These are phyloP conservation scores for Epiperipatus broadwayi DNA, from an alignment of 2,888 invertebrate genomes.

Conservation along the genomic window DNA sequence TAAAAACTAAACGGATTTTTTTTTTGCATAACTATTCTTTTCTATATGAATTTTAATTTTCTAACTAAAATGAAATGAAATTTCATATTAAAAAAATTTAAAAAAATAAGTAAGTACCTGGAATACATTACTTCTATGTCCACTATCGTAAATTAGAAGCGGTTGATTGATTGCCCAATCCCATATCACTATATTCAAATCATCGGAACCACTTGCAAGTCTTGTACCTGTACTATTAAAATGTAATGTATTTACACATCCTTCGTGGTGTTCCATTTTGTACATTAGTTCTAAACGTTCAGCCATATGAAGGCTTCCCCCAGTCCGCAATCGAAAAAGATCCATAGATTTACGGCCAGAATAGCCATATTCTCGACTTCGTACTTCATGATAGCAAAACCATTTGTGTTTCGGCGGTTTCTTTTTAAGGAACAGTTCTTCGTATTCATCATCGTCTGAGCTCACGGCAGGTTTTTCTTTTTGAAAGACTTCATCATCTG, in stretches of 20 bases:
- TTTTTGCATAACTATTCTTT: neutral
- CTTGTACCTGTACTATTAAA: conserved; percentile 61
- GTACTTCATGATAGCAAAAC: conserved; percentile 43
- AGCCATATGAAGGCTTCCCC: conserved; percentile 59
- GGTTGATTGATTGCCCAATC: conserved; percentile 59
- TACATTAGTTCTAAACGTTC: conserved; percentile 59
- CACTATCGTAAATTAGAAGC: conserved; percentile 48
- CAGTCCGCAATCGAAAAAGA: conserved; percentile 48
- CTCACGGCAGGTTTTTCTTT: neutral
- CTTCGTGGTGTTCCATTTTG: conserved; percentile 54
- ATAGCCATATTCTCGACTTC: conserved; percentile 33
- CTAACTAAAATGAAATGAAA: neutral
- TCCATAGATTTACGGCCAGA: conserved; percentile 32
- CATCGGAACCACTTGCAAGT: conserved; percentile 76
- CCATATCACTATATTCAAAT: conserved; percentile 66
- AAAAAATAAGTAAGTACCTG: conserved; percentile 33
- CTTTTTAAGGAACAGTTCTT: neutral
- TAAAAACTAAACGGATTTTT: conserved; percentile 8
- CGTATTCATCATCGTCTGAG: conserved; percentile 7
- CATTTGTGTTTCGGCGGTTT: conserved; percentile 44
- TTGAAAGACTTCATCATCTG: no score
- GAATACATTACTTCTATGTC: conserved; percentile 71
- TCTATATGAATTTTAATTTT: neutral
- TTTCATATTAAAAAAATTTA: neutral
- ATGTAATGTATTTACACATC: conserved; percentile 79